These are phyloP conservation scores for Microcebus murinus DNA, from an alignment of 2,113 vertebrate species.

Conservation along the genomic window DNA sequence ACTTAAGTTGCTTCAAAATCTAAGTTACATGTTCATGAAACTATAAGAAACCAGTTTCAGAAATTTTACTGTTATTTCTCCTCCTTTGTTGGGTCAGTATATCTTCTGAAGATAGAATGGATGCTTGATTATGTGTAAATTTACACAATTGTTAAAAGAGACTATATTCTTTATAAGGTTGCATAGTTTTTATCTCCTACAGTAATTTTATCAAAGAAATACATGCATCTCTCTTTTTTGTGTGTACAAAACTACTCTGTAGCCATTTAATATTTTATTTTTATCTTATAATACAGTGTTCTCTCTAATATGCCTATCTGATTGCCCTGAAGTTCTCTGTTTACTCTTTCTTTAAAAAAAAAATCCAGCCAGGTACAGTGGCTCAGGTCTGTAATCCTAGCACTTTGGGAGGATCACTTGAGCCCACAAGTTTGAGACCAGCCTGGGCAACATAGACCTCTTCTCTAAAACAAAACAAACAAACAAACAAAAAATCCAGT, in stretches of 20 bases:
- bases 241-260: background rate
- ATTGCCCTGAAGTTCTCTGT: background rate
- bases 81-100: background rate
- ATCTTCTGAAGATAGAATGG: background rate
- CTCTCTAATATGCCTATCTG: background rate
- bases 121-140: background rate
- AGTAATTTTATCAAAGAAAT: background rate
- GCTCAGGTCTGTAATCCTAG: no score
- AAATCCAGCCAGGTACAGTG: no score
- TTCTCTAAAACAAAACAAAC: background rate
- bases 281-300: background rate
- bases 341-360: background rate
- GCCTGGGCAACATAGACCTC: no score
- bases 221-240: background rate
- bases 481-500: background rate
- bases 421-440: no score
- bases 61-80: background rate
- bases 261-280: background rate
- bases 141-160: background rate
- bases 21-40: background rate
- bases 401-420: no score
- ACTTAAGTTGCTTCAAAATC: constrained; percentile 7
- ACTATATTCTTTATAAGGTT: background rate
- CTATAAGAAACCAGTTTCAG: background rate
- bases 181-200: background rate